Evolutionary conservation across 92 coral and sea anemone genomes (phyloP).

Genomic region (Metridium senile): DNA sequence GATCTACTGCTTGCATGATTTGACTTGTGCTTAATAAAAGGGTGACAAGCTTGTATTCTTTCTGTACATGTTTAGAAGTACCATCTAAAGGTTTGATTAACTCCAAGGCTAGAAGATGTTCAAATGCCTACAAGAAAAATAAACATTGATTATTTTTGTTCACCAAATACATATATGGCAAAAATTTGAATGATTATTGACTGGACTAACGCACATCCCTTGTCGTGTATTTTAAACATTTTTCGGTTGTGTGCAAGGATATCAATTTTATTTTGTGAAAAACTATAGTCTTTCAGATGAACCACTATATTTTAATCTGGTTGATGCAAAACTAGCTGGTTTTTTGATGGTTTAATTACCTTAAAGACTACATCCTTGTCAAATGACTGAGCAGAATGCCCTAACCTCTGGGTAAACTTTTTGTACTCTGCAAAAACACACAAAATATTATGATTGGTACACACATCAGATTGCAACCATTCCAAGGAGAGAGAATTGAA

Average conservation of each 20-base stretch:
- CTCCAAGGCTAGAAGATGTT: slow-evolving; percentile 89
- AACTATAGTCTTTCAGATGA: background rate
- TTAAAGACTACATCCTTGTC: slow-evolving; percentile 91
- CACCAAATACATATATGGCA: too few species aligned
- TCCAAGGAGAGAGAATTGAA: too few species aligned
- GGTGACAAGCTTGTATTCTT: slow-evolving; percentile 82
- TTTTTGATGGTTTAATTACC: slow-evolving; percentile 54
- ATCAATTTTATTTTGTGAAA: background rate
- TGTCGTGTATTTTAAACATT: too few species aligned
- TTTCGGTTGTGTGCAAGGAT: too few species aligned
- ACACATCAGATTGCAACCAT: too few species aligned
- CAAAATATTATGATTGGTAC: too few species aligned
- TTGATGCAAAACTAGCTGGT: too few species aligned
- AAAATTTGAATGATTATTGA: too few species aligned
- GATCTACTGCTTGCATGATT: slow-evolving; percentile 81
- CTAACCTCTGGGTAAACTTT: slow-evolving; percentile 83
- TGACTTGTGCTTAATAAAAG: slow-evolving; percentile 79
- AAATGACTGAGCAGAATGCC: slow-evolving; percentile 89
- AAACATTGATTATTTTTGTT: background rate
- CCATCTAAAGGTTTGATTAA: slow-evolving; percentile 88
- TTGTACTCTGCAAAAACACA: slow-evolving; percentile 96
- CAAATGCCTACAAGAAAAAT: slow-evolving; percentile 81
- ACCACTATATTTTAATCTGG: too few species aligned
- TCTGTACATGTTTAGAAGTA: slow-evolving; percentile 73
- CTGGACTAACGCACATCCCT: too few species aligned